Base-by-base conservation (phyloP, 2,113 vertebrate genomes). In the Meles meles region DNA sequence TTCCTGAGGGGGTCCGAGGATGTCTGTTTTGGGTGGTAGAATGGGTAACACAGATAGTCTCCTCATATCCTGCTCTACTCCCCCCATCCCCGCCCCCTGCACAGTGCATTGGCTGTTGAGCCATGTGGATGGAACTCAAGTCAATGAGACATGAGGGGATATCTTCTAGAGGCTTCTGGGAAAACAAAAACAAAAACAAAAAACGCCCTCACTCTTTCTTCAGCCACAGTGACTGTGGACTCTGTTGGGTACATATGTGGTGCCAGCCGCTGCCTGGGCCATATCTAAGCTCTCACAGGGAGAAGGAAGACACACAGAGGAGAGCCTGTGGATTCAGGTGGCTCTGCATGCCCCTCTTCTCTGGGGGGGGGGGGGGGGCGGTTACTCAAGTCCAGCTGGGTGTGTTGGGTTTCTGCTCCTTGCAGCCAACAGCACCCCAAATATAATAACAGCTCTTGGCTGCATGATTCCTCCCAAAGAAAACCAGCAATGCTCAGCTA, bases 71-170 rank as follows among this genome's bases (percentile, higher is more conserved):
- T 2, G 0, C n/a, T 59, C 44, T 61, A 44, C 31, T 34, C 44
- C 5, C 0, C 0, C 1, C 0, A 0, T 18, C 29, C 6, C 61
- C 1, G 0, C 13, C 63, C 18, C 8, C 9, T 6, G 49, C 23
- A 25, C 31, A 31, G 59, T 7, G 61, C 7, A 6, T 25, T 5
- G 3, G 49, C 47, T 8, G 2, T 25, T 59, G 37, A 34, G 4
- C 13, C 2, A 31, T 13, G 9, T 3, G 9, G 3, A 4, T 1
- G 0, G 59, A 63, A 18, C n/a, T 61, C 82, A 13, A 31, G 71
- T 44, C 34, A 31, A 6, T 17, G 31, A 63, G 61, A 39, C 63
- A 6, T 0, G 18, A 27, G 12, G 31, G 12, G 11, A 18, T 6
- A 23, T 37, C 63, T 76, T 87, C 37, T 72, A 76, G 63, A 55